These are phyloP conservation scores for Zaprionus capensis DNA, from an alignment of 1,140 invertebrate species.

Conservation along the genomic window DNA sequence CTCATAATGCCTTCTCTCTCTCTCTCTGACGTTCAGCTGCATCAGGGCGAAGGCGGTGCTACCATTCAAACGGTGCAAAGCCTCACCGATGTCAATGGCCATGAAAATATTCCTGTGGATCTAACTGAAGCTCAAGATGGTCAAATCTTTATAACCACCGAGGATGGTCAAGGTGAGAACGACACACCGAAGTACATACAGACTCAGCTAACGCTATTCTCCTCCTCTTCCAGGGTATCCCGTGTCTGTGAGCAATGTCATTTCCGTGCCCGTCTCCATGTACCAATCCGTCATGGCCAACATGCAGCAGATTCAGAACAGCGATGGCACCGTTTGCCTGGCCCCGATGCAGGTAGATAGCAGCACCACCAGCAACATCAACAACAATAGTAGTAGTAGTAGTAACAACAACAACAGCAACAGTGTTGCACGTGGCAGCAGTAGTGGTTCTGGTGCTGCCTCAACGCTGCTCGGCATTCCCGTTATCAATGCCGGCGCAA, in stretches of 20 bases:
- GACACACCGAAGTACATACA: not conserved
- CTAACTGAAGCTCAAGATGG: slow-evolving; percentile 96
- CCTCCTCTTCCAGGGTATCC: slow-evolving; percentile 88
- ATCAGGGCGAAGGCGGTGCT: slow-evolving; percentile 89
- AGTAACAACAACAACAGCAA: slow-evolving; percentile 28
- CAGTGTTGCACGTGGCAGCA: slow-evolving; percentile 6
- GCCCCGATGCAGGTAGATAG: slow-evolving; percentile 91
- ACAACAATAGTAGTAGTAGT: slow-evolving; percentile 24
- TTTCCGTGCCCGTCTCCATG: slow-evolving; percentile 97
- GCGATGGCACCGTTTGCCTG: slow-evolving; percentile 91
- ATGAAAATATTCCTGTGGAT: slow-evolving; percentile 91
- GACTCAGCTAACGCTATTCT: not conserved
- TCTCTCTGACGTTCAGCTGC: slow-evolving; percentile 86
- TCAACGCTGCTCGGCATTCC: slow-evolving; percentile 36
- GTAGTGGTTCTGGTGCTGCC: slow-evolving; percentile 12
- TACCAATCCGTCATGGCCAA: slow-evolving; percentile 98
- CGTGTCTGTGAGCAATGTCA: slow-evolving; percentile 95
- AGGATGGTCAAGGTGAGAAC: slow-evolving; percentile 93
- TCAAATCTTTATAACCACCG: slow-evolving; percentile 96
- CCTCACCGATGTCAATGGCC: slow-evolving; percentile 86
- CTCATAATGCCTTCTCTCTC: not conserved
- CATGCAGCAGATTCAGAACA: slow-evolving; percentile 91
- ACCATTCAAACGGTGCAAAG: slow-evolving; percentile 92
- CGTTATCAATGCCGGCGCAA: slow-evolving; percentile 40
- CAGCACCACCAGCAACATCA: slow-evolving; percentile 39